Percentiles rank a stretch among this genome's conserved stretches.
These are phyloP conservation scores for Drosophila ercepeae DNA, from an alignment of 1,140 invertebrate species.

Conservation along the genomic window DNA sequence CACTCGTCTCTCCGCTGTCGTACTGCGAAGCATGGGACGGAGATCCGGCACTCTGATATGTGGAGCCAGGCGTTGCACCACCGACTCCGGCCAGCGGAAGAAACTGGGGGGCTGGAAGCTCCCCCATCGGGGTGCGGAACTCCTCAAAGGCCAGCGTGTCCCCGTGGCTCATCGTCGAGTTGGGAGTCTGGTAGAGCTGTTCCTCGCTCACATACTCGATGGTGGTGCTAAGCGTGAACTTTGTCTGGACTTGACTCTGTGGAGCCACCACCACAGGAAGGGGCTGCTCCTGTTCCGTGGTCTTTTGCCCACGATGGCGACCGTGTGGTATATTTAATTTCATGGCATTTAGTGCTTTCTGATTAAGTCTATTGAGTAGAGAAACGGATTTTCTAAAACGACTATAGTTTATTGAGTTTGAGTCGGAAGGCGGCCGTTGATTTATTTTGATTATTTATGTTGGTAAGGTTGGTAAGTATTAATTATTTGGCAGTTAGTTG, in stretches of 20 bases:
- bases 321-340: conserved; percentile 77
- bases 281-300: conserved; percentile 12
- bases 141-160: conserved; percentile 56
- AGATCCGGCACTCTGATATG: conserved; percentile 51
- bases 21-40: conserved; percentile 55
- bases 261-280: not conserved
- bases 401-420: conserved; percentile 54
- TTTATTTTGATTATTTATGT: conserved; percentile 29
- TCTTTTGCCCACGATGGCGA: conserved; percentile 47
- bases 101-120: conserved; percentile 55
- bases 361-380: conserved; percentile 83
- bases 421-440: conserved; percentile 44
- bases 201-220: conserved; percentile 75
- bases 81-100: conserved; percentile 7
- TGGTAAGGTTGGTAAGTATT: conserved; percentile 16
- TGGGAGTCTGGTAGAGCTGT: conserved; percentile 76
- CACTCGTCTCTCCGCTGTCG: conserved; percentile 58
- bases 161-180: conserved; percentile 56
- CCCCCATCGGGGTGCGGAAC: conserved; percentile 72
- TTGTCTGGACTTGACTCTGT: conserved; percentile 20
- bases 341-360: conserved; percentile 81
- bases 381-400: conserved; percentile 84
- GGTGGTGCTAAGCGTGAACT: conserved; percentile 54
- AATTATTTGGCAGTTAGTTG: conserved; percentile 57
- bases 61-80: conserved; percentile 41